Evolutionary conservation across 2,113 vertebrate genomes (phyloP), one percentile per base, ranked within the genome.

Genomic region (Mirounga angustirostris): DNA sequence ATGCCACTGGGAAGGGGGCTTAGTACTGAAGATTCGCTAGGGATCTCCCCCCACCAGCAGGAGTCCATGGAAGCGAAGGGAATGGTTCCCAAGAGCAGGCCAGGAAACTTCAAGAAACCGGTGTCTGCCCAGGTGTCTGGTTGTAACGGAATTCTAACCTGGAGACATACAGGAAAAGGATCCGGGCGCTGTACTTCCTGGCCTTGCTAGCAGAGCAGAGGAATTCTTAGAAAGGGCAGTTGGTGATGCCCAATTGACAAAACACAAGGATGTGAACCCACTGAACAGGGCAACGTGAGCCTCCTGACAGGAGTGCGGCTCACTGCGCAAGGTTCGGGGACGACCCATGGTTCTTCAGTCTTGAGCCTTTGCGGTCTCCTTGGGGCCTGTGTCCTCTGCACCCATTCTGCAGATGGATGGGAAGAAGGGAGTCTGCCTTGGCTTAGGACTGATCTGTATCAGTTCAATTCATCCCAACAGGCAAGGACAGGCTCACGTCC

Each of bases 241-340:
- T 16, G n/a, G 16, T 7, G 4, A 2, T 4, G 5, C 15, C 30
- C 12, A 81, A 8, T 0, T 30, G 33, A 16, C 36, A 46, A 22
- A 14, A 46, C 24, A 58, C 36, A 52, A 13, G 22, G 61, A 4
- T 2, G 3, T 11, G 36, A 56, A n/a, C 12, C 18, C 61, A 12
- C 22, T 2, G 52, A 10, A 30, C 1, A 10, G 4, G 0, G 10
- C 0, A 3, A 14, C 0, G 16, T 1, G 0, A 18, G 71, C 18
- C 11, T 43, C 40, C 54, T 21, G 22, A 6, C 4, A 4, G 12
- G 36, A 46, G 28, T 33, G 76, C 9, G 2, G 43, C n/a, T 76
- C 56, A 8, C 54, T 16, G 28, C 11, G 19, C 11, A 12, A 0
- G 0, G 4, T 40, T 40, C 0, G 0, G 5, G 26, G 3, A 8